Evolutionary conservation across 2,888 invertebrate species (phyloP).

Genomic region (Mellilla xanthometata): DNA sequence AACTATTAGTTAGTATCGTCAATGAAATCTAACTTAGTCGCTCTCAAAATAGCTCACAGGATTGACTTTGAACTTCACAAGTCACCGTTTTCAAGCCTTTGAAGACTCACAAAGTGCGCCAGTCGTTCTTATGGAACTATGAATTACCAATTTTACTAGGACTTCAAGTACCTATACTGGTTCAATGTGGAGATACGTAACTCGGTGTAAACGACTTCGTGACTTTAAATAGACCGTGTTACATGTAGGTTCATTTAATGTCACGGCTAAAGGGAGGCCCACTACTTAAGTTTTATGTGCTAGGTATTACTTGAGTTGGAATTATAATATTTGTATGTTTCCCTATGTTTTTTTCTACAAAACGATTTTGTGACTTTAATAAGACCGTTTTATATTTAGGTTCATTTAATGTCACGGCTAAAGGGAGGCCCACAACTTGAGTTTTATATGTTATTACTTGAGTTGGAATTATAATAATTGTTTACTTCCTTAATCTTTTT

Average conservation of each 20-base stretch:
- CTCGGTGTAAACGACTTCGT: constrained; percentile 14
- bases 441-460: too few species aligned
- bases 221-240: constrained; percentile 13
- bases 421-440: too few species aligned
- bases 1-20: constrained; percentile 37
- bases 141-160: constrained; percentile 20
- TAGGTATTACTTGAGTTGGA: constrained; percentile 11
- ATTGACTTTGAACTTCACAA: constrained; percentile 52
- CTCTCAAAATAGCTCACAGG: constrained; percentile 43
- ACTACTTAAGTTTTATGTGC: too few species aligned
- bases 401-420: constrained; percentile 39
- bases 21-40: constrained; percentile 40
- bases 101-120: constrained; percentile 38
- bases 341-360: constrained; percentile 16
- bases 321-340: constrained; percentile 19
- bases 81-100: constrained; percentile 39
- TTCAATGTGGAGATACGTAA: constrained; percentile 12
- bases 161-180: constrained; percentile 19
- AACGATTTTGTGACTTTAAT: constrained; percentile 14
- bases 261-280: constrained; percentile 27
- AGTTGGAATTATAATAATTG: too few species aligned
- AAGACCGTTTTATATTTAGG: constrained; percentile 8
- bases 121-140: constrained; percentile 15
- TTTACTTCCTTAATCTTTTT: too few species aligned
- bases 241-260: constrained; percentile 33